Conservation (phyloP, 2,797 vertebrate genomes). For the Molossus molossus region DNA sequence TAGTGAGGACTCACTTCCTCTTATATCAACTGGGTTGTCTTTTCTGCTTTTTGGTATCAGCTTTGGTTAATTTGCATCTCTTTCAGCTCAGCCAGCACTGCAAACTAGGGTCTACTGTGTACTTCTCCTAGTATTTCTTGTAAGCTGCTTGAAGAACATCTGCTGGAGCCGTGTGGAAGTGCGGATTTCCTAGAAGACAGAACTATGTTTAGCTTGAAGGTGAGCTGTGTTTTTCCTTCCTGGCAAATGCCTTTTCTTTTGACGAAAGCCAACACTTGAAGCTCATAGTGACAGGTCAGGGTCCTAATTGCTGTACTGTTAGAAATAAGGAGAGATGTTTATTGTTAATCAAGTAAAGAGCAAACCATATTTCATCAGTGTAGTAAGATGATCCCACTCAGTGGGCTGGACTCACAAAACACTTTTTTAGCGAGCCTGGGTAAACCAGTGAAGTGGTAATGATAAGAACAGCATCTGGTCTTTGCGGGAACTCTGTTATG, state of each 20-base stretch:
- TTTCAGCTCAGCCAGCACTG: conserved; percentile 48
- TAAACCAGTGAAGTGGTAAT: conserved; percentile 72
- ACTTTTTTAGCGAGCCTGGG: conserved; percentile 78
- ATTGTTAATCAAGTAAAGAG: conserved; percentile 74
- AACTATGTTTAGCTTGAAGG: conserved; percentile 78
- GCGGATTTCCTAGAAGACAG: conserved; percentile 63
- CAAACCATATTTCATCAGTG: conserved; percentile 56
- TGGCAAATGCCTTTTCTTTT: conserved; percentile 79
- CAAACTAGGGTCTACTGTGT: background rate
- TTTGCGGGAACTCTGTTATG: conserved; percentile 74
- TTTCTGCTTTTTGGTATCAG: conserved; percentile 29
- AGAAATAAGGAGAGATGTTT: conserved; percentile 73
- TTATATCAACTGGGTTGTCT: background rate
- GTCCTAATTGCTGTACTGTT: conserved; percentile 74
- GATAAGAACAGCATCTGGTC: conserved; percentile 80
- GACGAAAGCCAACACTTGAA: conserved; percentile 78
- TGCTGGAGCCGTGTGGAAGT: conserved; percentile 15
- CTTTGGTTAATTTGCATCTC: conserved; percentile 57
- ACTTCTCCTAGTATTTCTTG: background rate
- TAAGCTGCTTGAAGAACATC: conserved; percentile 45
- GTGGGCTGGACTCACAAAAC: conserved; percentile 51
- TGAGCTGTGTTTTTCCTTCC: conserved; percentile 73
- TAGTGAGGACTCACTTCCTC: conserved; percentile 31
- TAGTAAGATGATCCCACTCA: conserved; percentile 63
- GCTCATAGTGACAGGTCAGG: conserved; percentile 76